These are phyloP conservation scores for Bimastos eiseni DNA, from an alignment of 2,888 invertebrate species.

Conservation along the genomic window DNA sequence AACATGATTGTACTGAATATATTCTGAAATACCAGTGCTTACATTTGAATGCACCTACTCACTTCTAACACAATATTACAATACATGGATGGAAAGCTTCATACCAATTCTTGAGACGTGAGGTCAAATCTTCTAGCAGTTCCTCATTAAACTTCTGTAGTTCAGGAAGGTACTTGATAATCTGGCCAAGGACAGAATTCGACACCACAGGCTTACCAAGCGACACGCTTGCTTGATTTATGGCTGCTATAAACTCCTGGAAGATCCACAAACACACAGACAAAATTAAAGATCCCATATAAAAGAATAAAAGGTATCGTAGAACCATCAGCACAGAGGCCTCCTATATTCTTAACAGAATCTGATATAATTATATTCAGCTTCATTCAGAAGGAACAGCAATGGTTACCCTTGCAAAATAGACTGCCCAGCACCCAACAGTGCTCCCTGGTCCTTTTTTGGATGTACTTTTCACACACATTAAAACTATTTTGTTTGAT, in stretches of 20 bases:
- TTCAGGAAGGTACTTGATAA: slow-evolving; percentile 66
- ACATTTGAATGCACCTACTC: neutral
- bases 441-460: no score
- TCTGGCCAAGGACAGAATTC: slow-evolving; percentile 63
- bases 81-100: neutral
- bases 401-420: no score
- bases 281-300: neutral
- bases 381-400: no score
- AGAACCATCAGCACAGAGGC: neutral
- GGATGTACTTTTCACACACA: no score
- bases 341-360: no score
- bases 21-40: neutral
- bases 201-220: slow-evolving; percentile 61
- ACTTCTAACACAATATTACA: neutral
- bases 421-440: no score
- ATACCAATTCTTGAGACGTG: slow-evolving; percentile 65
- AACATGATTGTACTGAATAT: neutral
- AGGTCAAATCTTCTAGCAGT: slow-evolving; percentile 65
- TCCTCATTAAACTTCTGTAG: slow-evolving; percentile 66
- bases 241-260: slow-evolving; percentile 39
- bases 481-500: no score
- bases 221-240: slow-evolving; percentile 48
- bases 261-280: neutral
- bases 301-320: neutral
- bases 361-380: no score